Base-by-base conservation (phyloP, 2,113 vertebrate species). In the Gnathonemus longibarbis region DNA sequence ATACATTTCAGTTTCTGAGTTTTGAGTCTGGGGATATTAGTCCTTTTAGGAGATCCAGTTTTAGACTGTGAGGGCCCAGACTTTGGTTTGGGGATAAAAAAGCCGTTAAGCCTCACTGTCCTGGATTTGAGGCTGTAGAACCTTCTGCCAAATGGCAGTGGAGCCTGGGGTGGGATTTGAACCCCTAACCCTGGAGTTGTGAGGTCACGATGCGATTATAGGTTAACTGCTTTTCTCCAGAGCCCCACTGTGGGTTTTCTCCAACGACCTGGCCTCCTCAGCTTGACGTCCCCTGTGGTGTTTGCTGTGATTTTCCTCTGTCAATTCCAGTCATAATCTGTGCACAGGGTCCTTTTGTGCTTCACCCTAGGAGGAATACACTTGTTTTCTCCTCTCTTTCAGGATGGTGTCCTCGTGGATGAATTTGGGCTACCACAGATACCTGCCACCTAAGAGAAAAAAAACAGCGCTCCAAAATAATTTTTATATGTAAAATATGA, bases 371-470 rank as follows among this genome's bases (percentile, higher is more conserved):
- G 70, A 42, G 70, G 31, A 77, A 39, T 42, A 70, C 52, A 7
- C 11, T 62, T 4, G 42, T 11, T 90, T 45, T 91, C 48, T 62
- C 39, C 91, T 27, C 91, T 92, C 91, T 92, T 93, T 91, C 92
- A 99, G 98, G 98, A 99, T 90, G 98, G 98, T 0, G 97, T 99
- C 19, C 90, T 99, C 95, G 98, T 99, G 94, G 98, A 99, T 94
- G 98, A 99, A 94, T 99, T 99, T 77, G 98, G 98, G 74, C 94
- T 99, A 91, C 98, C 98, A 90, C 98, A 99, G 95, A 99, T 99
- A 84, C 89, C 89, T 85, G 89, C 89, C 56, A 96, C 98, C 92
- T 99, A 98, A 96, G 93, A 45, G 31, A 52, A 24, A 35, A 27
- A 27, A 21, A 66, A 50, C 1, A 52, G 50, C 5, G 9, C 74